Conservation (phyloP, 2,888 invertebrate genomes). For the Tillus elongatus region DNA sequence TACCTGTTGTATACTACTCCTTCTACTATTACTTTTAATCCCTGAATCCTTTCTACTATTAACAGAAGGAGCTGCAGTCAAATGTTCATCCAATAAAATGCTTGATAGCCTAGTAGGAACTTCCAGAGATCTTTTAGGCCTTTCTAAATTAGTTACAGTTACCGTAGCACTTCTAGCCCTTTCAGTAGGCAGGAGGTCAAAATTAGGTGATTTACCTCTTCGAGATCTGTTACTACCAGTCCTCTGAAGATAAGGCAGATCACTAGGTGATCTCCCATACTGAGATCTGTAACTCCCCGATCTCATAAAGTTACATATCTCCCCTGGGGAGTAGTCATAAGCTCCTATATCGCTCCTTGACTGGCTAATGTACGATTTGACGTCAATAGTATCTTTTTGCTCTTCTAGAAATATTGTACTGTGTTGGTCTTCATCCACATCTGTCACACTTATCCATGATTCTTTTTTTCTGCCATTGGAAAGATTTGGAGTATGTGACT, state of each 20-base stretch:
- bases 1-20: conserved; percentile 81
- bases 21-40: conserved; percentile 72
- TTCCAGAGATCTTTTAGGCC: conserved; percentile 43
- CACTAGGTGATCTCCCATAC: conserved; percentile 46
- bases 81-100: conserved; percentile 49
- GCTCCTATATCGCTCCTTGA: conserved; percentile 58
- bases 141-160: conserved; percentile 37
- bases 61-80: conserved; percentile 65
- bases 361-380: conserved; percentile 64
- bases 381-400: conserved; percentile 55
- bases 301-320: conserved; percentile 54
- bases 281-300: conserved; percentile 64
- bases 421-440: conserved; percentile 20
- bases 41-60: conserved; percentile 84
- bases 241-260: conserved; percentile 38
- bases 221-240: conserved; percentile 43
- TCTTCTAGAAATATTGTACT: conserved; percentile 24
- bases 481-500: conserved; percentile 23
- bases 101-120: conserved; percentile 35
- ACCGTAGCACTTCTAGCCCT: conserved; percentile 36
- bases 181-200: conserved; percentile 32
- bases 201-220: conserved; percentile 42
- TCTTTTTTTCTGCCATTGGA: conserved; percentile 26
- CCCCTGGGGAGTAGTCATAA: conserved; percentile 35
- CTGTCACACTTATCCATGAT: conserved; percentile 21